A percentile compares a stretch with the other conserved stretches of the same genome.
Evolutionary conservation across 2,797 vertebrate genomes (phyloP).

Genomic region (Periparus ater): DNA sequence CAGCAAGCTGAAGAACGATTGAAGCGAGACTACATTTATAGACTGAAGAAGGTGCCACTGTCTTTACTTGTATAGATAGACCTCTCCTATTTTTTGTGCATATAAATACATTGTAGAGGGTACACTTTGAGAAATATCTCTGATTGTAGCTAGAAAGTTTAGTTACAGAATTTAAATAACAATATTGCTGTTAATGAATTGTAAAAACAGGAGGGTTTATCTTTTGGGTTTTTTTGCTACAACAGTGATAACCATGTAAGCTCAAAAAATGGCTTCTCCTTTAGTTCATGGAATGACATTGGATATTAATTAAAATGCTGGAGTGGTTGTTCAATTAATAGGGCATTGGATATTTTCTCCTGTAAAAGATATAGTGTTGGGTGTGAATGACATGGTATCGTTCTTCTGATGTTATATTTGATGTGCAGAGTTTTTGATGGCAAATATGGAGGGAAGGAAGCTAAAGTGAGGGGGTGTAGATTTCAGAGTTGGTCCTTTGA

Average conservation of each 20-base stretch:
- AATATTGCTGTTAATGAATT: background rate
- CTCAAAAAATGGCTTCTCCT: background rate
- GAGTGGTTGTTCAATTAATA: background rate
- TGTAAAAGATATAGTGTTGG: background rate
- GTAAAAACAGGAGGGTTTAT: background rate
- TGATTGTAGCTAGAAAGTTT: background rate
- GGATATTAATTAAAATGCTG: background rate
- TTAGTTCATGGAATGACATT: background rate
- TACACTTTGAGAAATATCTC: background rate
- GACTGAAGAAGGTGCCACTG: constrained; percentile 82
- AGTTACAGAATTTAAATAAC: background rate
- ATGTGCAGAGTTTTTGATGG: background rate
- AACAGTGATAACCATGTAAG: background rate
- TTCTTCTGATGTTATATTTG: background rate
- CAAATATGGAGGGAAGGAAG: background rate
- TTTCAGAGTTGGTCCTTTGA: background rate
- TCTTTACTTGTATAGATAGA: background rate
- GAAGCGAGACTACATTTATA: constrained; percentile 82
- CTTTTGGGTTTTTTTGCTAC: background rate
- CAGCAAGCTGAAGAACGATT: constrained; percentile 83
- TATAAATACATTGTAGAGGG: background rate
- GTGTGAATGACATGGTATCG: background rate
- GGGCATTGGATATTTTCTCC: background rate
- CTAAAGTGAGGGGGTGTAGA: background rate
- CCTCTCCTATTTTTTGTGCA: background rate